Evolutionary conservation across 2,888 invertebrate genomes (phyloP).

Genomic region (Malthinus seriepunctatus): DNA sequence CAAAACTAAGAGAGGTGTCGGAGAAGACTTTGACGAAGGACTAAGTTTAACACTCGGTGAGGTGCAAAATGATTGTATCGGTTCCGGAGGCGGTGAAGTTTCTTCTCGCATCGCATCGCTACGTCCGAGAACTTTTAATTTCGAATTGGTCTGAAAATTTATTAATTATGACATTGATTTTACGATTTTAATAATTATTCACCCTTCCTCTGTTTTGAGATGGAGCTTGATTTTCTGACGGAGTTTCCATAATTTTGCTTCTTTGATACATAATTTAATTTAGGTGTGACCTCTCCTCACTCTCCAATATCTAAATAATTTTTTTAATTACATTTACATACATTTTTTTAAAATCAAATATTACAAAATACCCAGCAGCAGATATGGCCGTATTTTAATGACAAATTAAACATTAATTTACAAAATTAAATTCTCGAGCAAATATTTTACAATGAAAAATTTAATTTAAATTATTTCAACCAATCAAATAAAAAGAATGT

Average conservation of each 20-base stretch:
- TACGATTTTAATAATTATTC: slow-evolving; percentile 16
- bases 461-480: too few relatives aligned
- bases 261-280: slow-evolving; percentile 45
- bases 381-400: too few relatives aligned
- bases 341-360: too few relatives aligned
- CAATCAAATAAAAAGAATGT: too few relatives aligned
- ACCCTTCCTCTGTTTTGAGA: slow-evolving; percentile 36
- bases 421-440: too few relatives aligned
- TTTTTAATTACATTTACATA: too few relatives aligned
- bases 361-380: too few relatives aligned
- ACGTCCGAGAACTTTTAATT: slow-evolving; percentile 82
- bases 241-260: slow-evolving; percentile 43
- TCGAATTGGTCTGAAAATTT: slow-evolving; percentile 64
- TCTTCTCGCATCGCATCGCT: slow-evolving; percentile 91
- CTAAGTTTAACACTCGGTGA: slow-evolving; percentile 50
- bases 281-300: slow-evolving; percentile 34
- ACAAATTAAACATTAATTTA: too few relatives aligned
- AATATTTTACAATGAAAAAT: too few relatives aligned
- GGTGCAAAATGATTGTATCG: slow-evolving; percentile 44
- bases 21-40: slow-evolving; percentile 40
- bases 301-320: too few relatives aligned
- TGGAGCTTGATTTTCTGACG: slow-evolving; percentile 37
- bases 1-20: slow-evolving; percentile 43
- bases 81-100: slow-evolving; percentile 62
- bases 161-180: neutral